A percentile compares a stretch with the other conserved stretches of the same genome.
phyloP scores from a whole-genome alignment of 2,113 vertebrate genomes.

The Kryptolebias marmoratus region DNA sequence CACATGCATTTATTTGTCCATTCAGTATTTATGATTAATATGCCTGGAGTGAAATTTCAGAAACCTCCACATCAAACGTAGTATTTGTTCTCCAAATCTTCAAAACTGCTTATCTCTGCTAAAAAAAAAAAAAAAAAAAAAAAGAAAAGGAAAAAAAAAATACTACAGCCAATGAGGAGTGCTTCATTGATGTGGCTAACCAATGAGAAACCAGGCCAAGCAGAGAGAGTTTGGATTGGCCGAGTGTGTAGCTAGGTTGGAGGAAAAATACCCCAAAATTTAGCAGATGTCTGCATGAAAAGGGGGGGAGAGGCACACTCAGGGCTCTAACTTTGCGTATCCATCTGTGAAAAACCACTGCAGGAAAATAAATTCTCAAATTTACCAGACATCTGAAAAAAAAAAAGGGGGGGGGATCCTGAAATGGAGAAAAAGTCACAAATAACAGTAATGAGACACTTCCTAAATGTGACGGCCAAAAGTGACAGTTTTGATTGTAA shows the following conservation, averaged over 20 bases:
- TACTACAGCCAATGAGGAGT: constrained; percentile 58
- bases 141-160: constrained; percentile 14
- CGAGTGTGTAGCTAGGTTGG: constrained; percentile 63
- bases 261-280: constrained; percentile 36
- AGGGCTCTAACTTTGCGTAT: constrained; percentile 50
- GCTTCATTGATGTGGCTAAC: constrained; percentile 68
- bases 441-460: constrained; percentile 51
- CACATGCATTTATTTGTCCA: constrained; percentile 30
- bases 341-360: constrained; percentile 40
- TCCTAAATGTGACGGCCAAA: constrained; percentile 34
- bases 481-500: constrained; percentile 37
- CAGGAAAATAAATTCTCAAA: constrained; percentile 45
- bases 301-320: constrained; percentile 45
- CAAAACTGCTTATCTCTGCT: constrained; percentile 72
- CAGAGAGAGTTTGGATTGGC: constrained; percentile 61
- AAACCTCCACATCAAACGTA: constrained; percentile 64
- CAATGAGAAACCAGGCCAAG: constrained; percentile 78
- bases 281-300: constrained; percentile 60
- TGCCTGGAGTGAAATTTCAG: constrained; percentile 48
- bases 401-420: constrained; percentile 30
- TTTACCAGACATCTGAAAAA: constrained; percentile 43
- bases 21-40: constrained; percentile 53
- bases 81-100: constrained; percentile 68
- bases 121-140: constrained; percentile 46
- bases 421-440: constrained; percentile 39